phyloP scores from a whole-genome alignment of 2,113 vertebrate genomes.

The Centropristis striata region DNA sequence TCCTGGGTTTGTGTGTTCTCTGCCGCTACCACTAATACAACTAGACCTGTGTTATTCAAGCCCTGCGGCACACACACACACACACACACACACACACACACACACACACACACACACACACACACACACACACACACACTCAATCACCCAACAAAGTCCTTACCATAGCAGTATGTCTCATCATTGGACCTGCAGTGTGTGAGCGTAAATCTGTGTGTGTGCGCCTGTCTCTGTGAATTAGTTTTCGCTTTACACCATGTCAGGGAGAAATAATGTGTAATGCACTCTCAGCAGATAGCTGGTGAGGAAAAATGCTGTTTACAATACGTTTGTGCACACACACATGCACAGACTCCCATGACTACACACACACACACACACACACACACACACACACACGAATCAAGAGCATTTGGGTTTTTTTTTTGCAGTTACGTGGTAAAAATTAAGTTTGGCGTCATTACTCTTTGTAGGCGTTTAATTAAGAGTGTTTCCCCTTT shows the following conservation, averaged over 20 bases:
- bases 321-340: background rate
- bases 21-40: slow-evolving; percentile 44
- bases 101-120: slow-evolving; percentile 24
- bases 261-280: slow-evolving; percentile 77
- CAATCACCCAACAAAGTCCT: slow-evolving; percentile 73
- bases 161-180: slow-evolving; percentile 69
- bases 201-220: slow-evolving; percentile 75
- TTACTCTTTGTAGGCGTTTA: slow-evolving; percentile 35
- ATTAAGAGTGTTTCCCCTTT: slow-evolving; percentile 43
- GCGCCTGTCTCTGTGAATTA: slow-evolving; percentile 76
- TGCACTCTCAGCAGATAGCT: slow-evolving; percentile 74
- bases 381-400: background rate
- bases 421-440: slow-evolving; percentile 16
- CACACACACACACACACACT: slow-evolving; percentile 23
- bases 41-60: slow-evolving; percentile 66
- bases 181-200: slow-evolving; percentile 69
- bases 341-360: background rate
- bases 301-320: slow-evolving; percentile 64
- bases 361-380: background rate
- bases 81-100: too few relatives aligned
- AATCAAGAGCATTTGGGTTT: too few relatives aligned
- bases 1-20: slow-evolving; percentile 52
- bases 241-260: slow-evolving; percentile 73
- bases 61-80: slow-evolving; percentile 38
- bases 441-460: slow-evolving; percentile 19